Evolutionary conservation across 2,888 invertebrate genomes (phyloP).

Genomic region (Noctuana brunneofusca): DNA sequence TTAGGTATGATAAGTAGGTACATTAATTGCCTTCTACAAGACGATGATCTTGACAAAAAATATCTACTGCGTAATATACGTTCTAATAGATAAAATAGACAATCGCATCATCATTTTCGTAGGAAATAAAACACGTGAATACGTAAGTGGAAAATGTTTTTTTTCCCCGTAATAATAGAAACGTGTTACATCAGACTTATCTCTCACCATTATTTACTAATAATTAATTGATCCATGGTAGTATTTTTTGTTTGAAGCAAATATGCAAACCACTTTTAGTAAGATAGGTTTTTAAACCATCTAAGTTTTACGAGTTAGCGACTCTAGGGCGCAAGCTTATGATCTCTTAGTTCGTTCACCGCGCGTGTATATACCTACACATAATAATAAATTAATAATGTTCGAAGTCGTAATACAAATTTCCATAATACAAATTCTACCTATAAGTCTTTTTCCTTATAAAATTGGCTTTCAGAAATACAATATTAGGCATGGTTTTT

Average conservation of each 20-base stretch:
- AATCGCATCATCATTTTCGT: not conserved
- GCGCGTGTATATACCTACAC: not conserved
- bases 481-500: too few species aligned
- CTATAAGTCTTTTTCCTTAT: too few species aligned
- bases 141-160: not conserved
- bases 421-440: too few species aligned
- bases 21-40: not conserved
- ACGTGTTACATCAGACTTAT: slow-evolving; percentile 15
- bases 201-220: not conserved
- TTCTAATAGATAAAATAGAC: not conserved
- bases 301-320: too few species aligned
- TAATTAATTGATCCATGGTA: not conserved
- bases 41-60: slow-evolving; percentile 18
- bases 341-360: slow-evolving; percentile 23
- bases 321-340: too few species aligned
- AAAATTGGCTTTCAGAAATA: too few species aligned
- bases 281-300: not conserved
- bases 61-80: slow-evolving; percentile 3
- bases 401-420: too few species aligned
- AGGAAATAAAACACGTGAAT: not conserved
- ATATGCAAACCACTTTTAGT: not conserved
- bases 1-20: too few species aligned
- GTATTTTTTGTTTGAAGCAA: not conserved
- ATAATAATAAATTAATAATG: not conserved
- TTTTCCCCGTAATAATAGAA: slow-evolving; percentile 5